These are phyloP conservation scores for Meiosimyza platycephala DNA, from an alignment of 2,888 invertebrate species.

Conservation along the genomic window DNA sequence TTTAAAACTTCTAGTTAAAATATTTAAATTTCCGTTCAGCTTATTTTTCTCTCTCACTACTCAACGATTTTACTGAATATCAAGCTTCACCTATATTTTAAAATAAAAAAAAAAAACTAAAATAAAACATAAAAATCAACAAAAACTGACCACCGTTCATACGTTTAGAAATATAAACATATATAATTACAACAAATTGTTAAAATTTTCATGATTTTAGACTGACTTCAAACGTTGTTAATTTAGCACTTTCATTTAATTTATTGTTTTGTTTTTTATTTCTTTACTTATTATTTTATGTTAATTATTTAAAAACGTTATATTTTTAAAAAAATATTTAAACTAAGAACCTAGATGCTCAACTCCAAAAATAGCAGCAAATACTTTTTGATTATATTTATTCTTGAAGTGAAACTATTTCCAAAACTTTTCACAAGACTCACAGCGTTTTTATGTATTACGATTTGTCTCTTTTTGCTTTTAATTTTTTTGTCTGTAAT, in stretches of 20 bases:
- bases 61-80: background rate
- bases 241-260: conserved; percentile 24
- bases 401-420: background rate
- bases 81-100: background rate
- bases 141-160: conserved; percentile 27
- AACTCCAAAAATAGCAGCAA: background rate
- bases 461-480: too few species aligned
- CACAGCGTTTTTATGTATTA: too few species aligned
- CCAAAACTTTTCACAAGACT: background rate
- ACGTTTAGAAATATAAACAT: conserved; percentile 1
- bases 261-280: conserved; percentile 13
- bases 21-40: background rate
- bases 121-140: conserved; percentile 7
- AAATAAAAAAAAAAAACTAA: too few species aligned
- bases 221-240: conserved; percentile 35
- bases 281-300: conserved; percentile 1
- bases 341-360: background rate
- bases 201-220: conserved; percentile 22
- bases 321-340: too few species aligned
- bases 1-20: background rate
- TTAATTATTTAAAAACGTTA: background rate
- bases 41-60: background rate
- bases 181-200: conserved; percentile 13
- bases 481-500: too few species aligned
- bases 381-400: too few species aligned